Conservation (phyloP, 2,888 invertebrate species). For the Eilema griseolum region DNA sequence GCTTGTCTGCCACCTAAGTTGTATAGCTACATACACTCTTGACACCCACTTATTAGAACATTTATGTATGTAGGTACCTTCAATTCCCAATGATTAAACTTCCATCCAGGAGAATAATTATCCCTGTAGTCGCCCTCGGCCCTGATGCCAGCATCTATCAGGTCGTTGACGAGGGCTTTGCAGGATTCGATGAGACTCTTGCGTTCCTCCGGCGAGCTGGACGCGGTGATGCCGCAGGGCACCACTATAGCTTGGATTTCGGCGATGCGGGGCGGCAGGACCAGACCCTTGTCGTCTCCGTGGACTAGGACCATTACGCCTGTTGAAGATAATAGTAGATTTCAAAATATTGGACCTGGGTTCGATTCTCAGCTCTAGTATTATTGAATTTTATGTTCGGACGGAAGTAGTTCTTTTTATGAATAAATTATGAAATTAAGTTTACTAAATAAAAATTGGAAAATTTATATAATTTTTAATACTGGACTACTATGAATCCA, state of each 20-base stretch:
- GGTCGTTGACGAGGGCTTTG: conserved; percentile 88
- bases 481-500: no score
- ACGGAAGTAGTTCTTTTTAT: no score
- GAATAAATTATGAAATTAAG: no score
- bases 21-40: no score
- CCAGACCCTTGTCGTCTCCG: conserved; percentile 98
- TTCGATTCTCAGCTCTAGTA: no score
- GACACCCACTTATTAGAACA: no score
- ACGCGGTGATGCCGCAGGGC: conserved; percentile 98
- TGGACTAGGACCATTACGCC: conserved; percentile 97
- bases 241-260: conserved; percentile 95
- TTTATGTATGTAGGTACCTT: conserved; percentile 89
- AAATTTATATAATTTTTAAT: no score
- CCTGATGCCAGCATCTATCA: conserved; percentile 89
- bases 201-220: conserved; percentile 90
- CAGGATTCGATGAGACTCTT: conserved; percentile 90
- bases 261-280: conserved; percentile 97
- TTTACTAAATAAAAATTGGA: no score
- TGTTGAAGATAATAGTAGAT: conserved; percentile 49
- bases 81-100: conserved; percentile 98
- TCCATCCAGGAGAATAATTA: conserved; percentile 99
- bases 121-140: conserved; percentile 96
- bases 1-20: no score
- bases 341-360: background rate
- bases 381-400: no score